phyloP scores from a whole-genome alignment of 1,140 invertebrate genomes.

The Drosophila bocki region DNA sequence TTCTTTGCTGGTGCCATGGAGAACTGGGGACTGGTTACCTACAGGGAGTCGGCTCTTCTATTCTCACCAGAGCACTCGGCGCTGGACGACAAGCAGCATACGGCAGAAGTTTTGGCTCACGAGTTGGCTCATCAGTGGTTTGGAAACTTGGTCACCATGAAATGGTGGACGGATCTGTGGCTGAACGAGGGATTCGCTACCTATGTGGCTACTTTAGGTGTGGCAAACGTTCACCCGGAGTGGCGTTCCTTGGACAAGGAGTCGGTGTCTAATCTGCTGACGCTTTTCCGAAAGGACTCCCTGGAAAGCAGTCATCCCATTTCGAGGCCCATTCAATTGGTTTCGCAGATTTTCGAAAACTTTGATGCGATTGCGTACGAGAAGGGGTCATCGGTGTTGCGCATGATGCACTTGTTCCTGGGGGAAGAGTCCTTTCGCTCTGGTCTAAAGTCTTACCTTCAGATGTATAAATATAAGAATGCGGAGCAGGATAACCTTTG shows the following conservation, averaged over 20 bases:
- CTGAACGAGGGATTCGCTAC: slow-evolving; percentile 95
- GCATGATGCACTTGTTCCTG: slow-evolving; percentile 95
- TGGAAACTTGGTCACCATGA: neutral
- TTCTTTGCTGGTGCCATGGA: slow-evolving; percentile 86
- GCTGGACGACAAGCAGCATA: slow-evolving; percentile 86
- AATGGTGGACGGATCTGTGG: slow-evolving; percentile 93
- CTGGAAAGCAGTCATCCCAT: slow-evolving; percentile 87
- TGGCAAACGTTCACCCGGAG: slow-evolving; percentile 86
- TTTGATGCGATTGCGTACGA: slow-evolving; percentile 95
- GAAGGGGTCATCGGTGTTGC: slow-evolving; percentile 92
- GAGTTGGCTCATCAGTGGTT: slow-evolving; percentile 2
- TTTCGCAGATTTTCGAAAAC: slow-evolving; percentile 92
- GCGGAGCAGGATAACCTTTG: slow-evolving; percentile 94
- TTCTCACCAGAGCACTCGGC: slow-evolving; percentile 86
- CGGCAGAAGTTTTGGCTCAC: slow-evolving; percentile 84
- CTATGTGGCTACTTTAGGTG: slow-evolving; percentile 87
- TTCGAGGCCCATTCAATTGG: slow-evolving; percentile 87
- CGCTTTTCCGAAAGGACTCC: slow-evolving; percentile 86
- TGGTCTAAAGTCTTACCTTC: slow-evolving; percentile 89
- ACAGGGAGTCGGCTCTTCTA: slow-evolving; percentile 65
- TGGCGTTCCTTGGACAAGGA: slow-evolving; percentile 89
- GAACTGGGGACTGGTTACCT: slow-evolving; percentile 85
- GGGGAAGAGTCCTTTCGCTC: slow-evolving; percentile 89
- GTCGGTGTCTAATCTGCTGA: slow-evolving; percentile 86
- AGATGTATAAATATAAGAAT: slow-evolving; percentile 87